Conservation (phyloP, 2,797 vertebrate genomes). For the Brachyrhaphis roseni region DNA sequence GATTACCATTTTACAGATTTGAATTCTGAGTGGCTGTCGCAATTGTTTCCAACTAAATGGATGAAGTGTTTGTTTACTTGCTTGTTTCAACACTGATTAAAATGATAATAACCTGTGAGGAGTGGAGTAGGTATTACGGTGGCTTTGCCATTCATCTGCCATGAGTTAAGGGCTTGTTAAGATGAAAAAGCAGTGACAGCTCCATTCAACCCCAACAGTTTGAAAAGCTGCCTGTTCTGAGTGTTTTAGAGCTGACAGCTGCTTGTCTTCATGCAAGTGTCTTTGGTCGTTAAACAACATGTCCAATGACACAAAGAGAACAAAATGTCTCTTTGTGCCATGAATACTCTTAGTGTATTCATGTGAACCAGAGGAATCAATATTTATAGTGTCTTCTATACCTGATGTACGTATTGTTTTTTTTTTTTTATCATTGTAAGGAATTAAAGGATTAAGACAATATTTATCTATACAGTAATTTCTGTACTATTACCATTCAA, state of each 20-base stretch:
- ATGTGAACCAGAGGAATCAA: constrained; percentile 6
- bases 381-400: neutral
- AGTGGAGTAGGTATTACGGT: constrained; percentile 37
- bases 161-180: constrained; percentile 61
- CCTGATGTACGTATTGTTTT: neutral
- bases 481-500: neutral
- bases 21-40: constrained; percentile 65
- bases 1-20: constrained; percentile 81
- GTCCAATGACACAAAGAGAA: constrained; percentile 19
- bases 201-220: constrained; percentile 34
- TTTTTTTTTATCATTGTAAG: neutral
- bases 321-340: neutral
- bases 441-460: neutral
- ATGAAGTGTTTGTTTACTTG: constrained; percentile 80
- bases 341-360: constrained; percentile 14
- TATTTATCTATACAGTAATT: neutral
- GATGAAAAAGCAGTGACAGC: constrained; percentile 51
- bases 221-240: constrained; percentile 52
- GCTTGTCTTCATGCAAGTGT: constrained; percentile 32
- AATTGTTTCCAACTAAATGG: constrained; percentile 70
- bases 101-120: constrained; percentile 72
- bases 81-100: constrained; percentile 77
- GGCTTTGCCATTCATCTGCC: constrained; percentile 41
- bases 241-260: constrained; percentile 49
- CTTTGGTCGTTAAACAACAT: constrained; percentile 5